Evolutionary conservation across 2,113 vertebrate genomes (phyloP).

Genomic region (Clupea harengus): DNA sequence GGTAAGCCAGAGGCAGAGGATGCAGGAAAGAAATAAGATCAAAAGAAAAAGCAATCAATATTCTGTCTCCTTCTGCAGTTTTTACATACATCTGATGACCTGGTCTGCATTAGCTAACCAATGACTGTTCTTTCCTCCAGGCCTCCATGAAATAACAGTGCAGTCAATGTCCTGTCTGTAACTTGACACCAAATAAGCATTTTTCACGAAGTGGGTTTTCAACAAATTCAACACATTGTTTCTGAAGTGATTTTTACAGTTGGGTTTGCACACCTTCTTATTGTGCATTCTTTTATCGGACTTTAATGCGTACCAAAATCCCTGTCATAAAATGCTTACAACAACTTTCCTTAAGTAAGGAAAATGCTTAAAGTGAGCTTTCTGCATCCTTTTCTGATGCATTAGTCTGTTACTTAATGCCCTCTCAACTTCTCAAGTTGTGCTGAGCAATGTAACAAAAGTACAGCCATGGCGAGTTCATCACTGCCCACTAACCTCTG

Average conservation of each 20-base stretch:
- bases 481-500: background rate
- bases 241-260: background rate
- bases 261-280: background rate
- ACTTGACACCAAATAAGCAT: background rate
- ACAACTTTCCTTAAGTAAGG: background rate
- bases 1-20: conserved; percentile 52
- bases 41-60: conserved; percentile 39
- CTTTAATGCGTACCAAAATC: background rate
- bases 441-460: conserved; percentile 12
- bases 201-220: background rate
- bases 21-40: conserved; percentile 11
- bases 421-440: background rate
- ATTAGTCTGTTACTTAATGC: conserved; percentile 3
- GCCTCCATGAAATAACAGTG: background rate
- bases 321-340: background rate
- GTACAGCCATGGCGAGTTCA: background rate
- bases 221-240: background rate
- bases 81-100: conserved; percentile 39
- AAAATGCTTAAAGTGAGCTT: background rate
- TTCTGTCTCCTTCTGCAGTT: conserved; percentile 33
- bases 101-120: conserved; percentile 27
- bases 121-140: background rate
- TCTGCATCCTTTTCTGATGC: background rate
- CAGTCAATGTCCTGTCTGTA: background rate
- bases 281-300: background rate